These are phyloP conservation scores for Leguminivora glycinivorella DNA, from an alignment of 1,140 invertebrate genomes.

Conservation along the genomic window DNA sequence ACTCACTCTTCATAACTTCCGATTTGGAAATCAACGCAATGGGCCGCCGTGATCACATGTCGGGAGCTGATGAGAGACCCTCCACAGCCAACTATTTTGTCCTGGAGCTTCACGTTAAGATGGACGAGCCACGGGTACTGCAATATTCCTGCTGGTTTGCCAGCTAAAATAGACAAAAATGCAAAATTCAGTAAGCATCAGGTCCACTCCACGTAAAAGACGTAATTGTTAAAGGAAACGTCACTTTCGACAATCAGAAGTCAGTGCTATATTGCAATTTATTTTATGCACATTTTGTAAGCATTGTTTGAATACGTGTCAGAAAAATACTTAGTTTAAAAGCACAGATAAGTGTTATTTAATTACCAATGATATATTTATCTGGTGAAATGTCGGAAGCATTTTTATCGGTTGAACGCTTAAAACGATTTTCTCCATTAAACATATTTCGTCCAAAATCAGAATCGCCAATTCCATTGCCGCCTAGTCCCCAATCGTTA, in stretches of 20 bases:
- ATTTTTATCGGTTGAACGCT: neutral
- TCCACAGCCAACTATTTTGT: neutral
- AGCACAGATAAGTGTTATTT: neutral
- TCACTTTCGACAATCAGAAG: no score
- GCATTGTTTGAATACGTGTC: no score
- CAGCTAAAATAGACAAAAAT: neutral
- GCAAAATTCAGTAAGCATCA: neutral
- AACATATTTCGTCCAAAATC: neutral
- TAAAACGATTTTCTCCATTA: neutral
- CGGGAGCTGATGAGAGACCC: neutral
- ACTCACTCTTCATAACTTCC: neutral
- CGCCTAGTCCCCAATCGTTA: neutral
- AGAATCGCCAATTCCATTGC: neutral
- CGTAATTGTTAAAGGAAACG: no score
- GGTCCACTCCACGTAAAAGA: no score
- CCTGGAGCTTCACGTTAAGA: neutral
- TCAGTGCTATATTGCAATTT: no score
- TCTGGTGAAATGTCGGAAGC: neutral
- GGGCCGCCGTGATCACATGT: neutral
- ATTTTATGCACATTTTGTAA: no score
- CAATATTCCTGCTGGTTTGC: neutral
- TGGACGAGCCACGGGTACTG: constrained; percentile 20
- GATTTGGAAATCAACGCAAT: neutral
- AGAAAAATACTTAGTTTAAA: neutral
- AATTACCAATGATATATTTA: constrained; percentile 14